A percentile compares a stretch with the other conserved stretches of the same genome.
These are phyloP conservation scores for Phenganax marumi DNA, from an alignment of 92 coral and sea anemone species.

Conservation along the genomic window DNA sequence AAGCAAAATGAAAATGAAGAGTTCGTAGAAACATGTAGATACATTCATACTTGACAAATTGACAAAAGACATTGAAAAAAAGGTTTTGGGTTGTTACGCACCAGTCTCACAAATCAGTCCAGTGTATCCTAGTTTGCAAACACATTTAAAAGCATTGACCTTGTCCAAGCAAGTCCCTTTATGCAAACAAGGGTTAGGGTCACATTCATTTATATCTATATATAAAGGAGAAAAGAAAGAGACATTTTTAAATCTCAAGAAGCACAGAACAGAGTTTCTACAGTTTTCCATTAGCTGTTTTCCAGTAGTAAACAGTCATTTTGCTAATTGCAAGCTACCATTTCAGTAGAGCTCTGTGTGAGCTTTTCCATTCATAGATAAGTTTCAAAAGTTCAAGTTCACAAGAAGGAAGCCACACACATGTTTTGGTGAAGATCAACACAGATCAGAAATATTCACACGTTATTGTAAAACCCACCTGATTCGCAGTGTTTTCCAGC, in stretches of 20 bases:
- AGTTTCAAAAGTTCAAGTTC: too few species aligned
- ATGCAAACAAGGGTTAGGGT: constrained; percentile 33
- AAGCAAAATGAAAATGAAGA: not conserved
- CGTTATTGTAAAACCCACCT: not conserved
- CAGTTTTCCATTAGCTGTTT: too few species aligned
- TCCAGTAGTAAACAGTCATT: too few species aligned
- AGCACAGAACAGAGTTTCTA: not conserved
- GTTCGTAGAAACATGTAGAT: not conserved
- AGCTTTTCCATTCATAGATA: too few species aligned
- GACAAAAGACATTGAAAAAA: not conserved
- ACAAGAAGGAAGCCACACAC: too few species aligned
- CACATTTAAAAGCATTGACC: constrained; percentile 29
- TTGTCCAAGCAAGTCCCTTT: constrained; percentile 25
- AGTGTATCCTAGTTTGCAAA: constrained; percentile 28
- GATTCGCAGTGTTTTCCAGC: constrained; percentile 15
- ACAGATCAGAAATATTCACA: not conserved
- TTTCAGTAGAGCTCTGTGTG: too few species aligned
- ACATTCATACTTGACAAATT: not conserved
- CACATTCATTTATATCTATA: constrained; percentile 25
- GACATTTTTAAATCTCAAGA: not conserved
- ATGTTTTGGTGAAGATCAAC: too few species aligned
- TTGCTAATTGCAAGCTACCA: too few species aligned
- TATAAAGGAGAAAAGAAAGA: not conserved
- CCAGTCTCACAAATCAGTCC: constrained; percentile 11
- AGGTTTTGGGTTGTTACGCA: not conserved